These are phyloP conservation scores for Planococcus citri DNA, from an alignment of 1,140 invertebrate genomes.

Conservation along the genomic window DNA sequence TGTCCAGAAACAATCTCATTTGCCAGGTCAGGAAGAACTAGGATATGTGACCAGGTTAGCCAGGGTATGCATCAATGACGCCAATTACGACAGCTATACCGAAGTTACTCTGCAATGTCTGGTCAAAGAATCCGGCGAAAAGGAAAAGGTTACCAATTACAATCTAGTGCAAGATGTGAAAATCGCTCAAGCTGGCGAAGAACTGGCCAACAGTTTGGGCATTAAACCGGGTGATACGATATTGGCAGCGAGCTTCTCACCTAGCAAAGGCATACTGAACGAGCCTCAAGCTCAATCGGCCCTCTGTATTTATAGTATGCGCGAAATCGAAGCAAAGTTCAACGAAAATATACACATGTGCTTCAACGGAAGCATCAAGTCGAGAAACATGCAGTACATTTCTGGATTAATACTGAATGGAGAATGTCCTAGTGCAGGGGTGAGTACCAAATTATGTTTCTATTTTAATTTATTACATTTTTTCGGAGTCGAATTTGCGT, in stretches of 20 bases:
- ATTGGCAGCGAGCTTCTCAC: constrained; percentile 71
- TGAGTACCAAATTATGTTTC: constrained; percentile 34
- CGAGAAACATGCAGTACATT: constrained; percentile 84
- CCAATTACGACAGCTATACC: constrained; percentile 88
- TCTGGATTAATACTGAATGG: constrained; percentile 81
- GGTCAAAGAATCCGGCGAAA: constrained; percentile 38
- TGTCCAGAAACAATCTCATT: constrained; percentile 82
- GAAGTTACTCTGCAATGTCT: constrained; percentile 84
- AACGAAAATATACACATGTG: constrained; percentile 92
- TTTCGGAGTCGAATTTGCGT: neutral
- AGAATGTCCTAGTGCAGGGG: constrained; percentile 70
- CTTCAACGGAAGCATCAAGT: constrained; percentile 83
- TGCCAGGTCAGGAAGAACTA: constrained; percentile 71
- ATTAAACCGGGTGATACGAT: constrained; percentile 62
- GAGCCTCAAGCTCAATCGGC: constrained; percentile 64
- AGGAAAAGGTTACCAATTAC: constrained; percentile 46
- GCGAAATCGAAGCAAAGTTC: constrained; percentile 82
- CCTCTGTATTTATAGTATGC: constrained; percentile 69
- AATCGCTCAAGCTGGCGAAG: constrained; percentile 61
- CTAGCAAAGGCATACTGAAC: constrained; percentile 66
- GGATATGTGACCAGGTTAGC: constrained; percentile 83
- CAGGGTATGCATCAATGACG: constrained; percentile 83
- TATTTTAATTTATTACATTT: neutral
- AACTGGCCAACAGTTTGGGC: constrained; percentile 63
- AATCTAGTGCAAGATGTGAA: constrained; percentile 87